These are phyloP conservation scores for Bradypodion ventrale DNA, from an alignment of 2,797 vertebrate species.

Conservation along the genomic window DNA sequence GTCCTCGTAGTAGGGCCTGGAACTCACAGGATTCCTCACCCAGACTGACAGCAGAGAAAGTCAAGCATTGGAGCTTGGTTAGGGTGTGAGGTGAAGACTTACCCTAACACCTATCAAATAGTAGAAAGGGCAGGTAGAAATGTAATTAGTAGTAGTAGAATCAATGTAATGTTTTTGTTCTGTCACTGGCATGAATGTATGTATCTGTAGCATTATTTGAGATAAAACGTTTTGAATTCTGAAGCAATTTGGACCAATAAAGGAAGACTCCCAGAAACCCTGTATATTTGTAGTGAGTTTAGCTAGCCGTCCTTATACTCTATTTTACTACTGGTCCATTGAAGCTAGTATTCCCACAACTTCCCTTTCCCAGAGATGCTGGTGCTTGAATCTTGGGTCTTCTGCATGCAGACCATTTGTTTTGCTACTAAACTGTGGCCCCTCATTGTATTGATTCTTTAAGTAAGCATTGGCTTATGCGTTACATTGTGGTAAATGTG, in stretches of 20 bases:
- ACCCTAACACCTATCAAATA: too few species aligned
- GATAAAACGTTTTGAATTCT: neutral
- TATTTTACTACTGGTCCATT: neutral
- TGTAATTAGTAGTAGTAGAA: too few species aligned
- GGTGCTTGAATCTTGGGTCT: neutral
- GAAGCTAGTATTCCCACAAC: neutral
- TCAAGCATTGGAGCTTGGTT: too few species aligned
- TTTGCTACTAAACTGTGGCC: neutral
- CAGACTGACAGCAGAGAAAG: too few species aligned
- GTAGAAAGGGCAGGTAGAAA: too few species aligned
- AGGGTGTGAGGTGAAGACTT: too few species aligned
- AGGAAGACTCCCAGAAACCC: neutral
- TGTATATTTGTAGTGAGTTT: neutral
- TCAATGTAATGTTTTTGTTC: neutral
- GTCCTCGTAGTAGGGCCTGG: too few species aligned
- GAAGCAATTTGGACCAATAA: neutral
- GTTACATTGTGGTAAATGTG: neutral
- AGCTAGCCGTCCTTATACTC: neutral
- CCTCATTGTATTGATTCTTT: neutral
- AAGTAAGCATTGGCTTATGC: neutral
- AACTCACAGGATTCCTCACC: too few species aligned
- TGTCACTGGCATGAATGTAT: neutral
- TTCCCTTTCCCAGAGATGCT: neutral
- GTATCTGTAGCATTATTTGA: neutral
- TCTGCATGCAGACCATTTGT: too few species aligned